Conservation (phyloP, 2,888 invertebrate genomes). For the Dioctria linearis region DNA sequence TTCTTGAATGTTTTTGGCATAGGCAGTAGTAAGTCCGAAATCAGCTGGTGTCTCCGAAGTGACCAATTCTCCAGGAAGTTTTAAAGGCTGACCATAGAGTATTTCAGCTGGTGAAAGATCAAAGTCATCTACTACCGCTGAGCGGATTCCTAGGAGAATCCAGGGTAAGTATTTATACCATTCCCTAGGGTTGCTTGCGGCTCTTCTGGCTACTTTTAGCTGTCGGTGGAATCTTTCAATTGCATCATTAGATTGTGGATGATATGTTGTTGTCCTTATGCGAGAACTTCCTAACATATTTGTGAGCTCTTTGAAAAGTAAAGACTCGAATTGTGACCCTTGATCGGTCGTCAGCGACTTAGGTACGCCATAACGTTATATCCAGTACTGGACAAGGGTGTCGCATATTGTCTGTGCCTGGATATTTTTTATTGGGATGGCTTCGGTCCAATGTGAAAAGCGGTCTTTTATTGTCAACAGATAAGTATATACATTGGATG, state of each 20-base stretch:
- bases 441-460: conserved; percentile 51
- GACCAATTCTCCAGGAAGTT: too few relatives aligned
- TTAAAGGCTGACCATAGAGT: too few relatives aligned
- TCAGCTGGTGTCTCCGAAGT: too few relatives aligned
- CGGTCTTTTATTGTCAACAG: conserved; percentile 30
- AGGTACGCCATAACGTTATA: conserved; percentile 52
- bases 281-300: conserved; percentile 21
- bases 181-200: too few relatives aligned
- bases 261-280: conserved; percentile 47
- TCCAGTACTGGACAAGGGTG: conserved; percentile 34
- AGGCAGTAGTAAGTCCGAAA: too few relatives aligned
- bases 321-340: conserved; percentile 53
- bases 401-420: conserved; percentile 57
- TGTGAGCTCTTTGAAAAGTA: conserved; percentile 34
- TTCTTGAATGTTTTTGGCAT: too few relatives aligned
- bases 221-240: conserved; percentile 7
- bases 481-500: conserved; percentile 34
- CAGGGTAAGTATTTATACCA: too few relatives aligned
- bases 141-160: too few relatives aligned
- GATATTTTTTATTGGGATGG: conserved; percentile 23
- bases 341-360: conserved; percentile 42
- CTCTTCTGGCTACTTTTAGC: too few relatives aligned
- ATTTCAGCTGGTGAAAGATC: too few relatives aligned
- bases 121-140: too few relatives aligned
- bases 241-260: conserved; percentile 49